Evolutionary conservation across 2,113 vertebrate genomes (phyloP).

Genomic region (Pogonocichla stellata): DNA sequence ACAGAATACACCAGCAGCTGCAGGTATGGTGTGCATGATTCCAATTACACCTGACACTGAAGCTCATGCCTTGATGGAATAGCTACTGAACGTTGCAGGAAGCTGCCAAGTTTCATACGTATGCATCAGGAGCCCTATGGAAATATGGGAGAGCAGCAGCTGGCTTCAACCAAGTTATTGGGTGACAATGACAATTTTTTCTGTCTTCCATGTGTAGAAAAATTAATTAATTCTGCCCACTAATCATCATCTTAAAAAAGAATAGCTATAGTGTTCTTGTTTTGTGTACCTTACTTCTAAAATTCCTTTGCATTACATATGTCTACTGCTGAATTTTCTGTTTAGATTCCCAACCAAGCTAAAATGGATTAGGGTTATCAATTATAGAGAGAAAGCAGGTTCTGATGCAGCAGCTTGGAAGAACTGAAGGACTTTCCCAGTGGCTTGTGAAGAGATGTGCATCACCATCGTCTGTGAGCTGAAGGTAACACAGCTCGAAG

Average conservation of each 20-base stretch:
- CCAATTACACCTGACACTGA: conserved; percentile 14
- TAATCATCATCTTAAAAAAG: background rate
- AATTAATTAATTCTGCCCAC: background rate
- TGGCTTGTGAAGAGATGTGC: background rate
- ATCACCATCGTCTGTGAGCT: background rate
- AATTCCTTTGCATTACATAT: background rate
- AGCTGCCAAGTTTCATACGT: background rate
- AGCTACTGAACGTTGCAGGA: conserved; percentile 25
- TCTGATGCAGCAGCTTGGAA: background rate
- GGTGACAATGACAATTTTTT: background rate
- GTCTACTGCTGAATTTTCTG: background rate
- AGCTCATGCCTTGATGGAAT: conserved; percentile 40
- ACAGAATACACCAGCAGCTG: accelerated
- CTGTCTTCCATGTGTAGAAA: background rate
- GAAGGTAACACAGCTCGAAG: background rate
- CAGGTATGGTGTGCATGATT: background rate
- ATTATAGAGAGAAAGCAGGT: background rate
- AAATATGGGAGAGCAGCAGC: background rate
- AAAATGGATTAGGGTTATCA: background rate
- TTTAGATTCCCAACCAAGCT: background rate
- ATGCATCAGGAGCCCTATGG: background rate
- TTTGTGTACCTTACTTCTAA: background rate
- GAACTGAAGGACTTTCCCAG: background rate
- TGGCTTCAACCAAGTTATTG: background rate
- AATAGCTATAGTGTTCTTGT: background rate